Conservation (phyloP, 2,888 invertebrate genomes). For the Nebria brevicollis region DNA sequence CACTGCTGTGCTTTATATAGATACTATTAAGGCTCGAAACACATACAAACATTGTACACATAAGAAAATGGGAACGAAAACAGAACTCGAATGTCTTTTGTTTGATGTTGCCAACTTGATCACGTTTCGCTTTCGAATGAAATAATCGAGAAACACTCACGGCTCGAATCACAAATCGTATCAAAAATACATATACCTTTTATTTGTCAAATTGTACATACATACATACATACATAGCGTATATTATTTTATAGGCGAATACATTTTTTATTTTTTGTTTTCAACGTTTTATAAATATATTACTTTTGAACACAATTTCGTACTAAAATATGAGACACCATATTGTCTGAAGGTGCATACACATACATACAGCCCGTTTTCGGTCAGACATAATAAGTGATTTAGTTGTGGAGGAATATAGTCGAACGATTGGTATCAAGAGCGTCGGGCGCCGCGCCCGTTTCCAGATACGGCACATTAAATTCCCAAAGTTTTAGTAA, state of each 20-base stretch:
- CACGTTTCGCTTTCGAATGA: neutral
- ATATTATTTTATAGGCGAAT: neutral
- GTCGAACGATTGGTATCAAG: conserved; percentile 13
- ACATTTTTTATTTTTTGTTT: neutral
- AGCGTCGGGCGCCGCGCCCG: conserved; percentile 17
- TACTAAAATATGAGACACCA: conserved; percentile 7
- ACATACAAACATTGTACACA: neutral
- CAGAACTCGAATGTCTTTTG: neutral
- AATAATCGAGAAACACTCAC: conserved; percentile 1
- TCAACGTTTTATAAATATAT: neutral
- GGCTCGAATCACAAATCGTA: neutral
- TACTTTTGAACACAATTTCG: neutral
- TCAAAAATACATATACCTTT: neutral
- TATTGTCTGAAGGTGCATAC: neutral
- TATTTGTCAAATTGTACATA: neutral
- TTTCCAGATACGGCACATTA: conserved; percentile 57
- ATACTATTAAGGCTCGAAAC: neutral
- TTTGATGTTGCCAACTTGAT: neutral
- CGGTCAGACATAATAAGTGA: neutral
- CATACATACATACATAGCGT: neutral
- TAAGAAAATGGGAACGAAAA: neutral
- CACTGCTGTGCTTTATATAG: too few species aligned
- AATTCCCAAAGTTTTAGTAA: conserved; percentile 57
- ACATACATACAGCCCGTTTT: neutral
- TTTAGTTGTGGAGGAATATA: conserved; percentile 6